Percentiles rank a stretch among this genome's conserved stretches.
phyloP scores from a whole-genome alignment of 1,140 invertebrate genomes.

The Oryctes rhinoceros region DNA sequence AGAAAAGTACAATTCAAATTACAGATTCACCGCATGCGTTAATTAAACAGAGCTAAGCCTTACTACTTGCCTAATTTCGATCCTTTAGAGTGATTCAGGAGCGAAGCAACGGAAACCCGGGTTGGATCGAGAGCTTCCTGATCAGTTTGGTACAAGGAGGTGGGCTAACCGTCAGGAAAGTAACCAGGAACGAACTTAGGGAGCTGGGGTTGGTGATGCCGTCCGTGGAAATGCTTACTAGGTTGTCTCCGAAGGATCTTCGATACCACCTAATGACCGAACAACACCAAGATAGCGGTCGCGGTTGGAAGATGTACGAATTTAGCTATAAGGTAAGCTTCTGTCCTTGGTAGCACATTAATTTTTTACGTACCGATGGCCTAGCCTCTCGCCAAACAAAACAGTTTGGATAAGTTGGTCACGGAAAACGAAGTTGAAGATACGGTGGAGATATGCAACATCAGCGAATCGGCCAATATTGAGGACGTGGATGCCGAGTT shows the following conservation, averaged over 20 bases:
- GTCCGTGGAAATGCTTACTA: constrained; percentile 59
- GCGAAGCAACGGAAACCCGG: constrained; percentile 68
- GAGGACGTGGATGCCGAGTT: constrained; percentile 59
- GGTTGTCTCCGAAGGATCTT: constrained; percentile 55
- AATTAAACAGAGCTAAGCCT: no score
- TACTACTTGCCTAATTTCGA: constrained; percentile 17
- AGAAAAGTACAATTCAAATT: constrained; percentile 63
- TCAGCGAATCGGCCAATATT: constrained; percentile 52
- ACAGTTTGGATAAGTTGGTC: not conserved
- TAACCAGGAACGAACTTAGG: constrained; percentile 56
- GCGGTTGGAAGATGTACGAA: constrained; percentile 53
- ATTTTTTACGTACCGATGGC: not conserved
- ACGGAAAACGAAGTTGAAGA: not conserved
- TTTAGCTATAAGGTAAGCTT: constrained; percentile 51
- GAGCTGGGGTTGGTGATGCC: constrained; percentile 62
- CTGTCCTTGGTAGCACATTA: no score
- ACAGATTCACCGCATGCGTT: not conserved
- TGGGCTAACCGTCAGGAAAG: constrained; percentile 60
- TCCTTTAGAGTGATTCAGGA: constrained; percentile 65
- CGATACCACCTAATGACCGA: constrained; percentile 40
- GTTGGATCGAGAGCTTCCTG: constrained; percentile 72
- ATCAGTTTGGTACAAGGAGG: constrained; percentile 66
- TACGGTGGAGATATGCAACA: constrained; percentile 53
- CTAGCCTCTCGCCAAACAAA: not conserved
- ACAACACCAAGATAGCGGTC: not conserved